Base-by-base conservation (phyloP, 2,113 vertebrate species). In the Tyrannus savana region DNA sequence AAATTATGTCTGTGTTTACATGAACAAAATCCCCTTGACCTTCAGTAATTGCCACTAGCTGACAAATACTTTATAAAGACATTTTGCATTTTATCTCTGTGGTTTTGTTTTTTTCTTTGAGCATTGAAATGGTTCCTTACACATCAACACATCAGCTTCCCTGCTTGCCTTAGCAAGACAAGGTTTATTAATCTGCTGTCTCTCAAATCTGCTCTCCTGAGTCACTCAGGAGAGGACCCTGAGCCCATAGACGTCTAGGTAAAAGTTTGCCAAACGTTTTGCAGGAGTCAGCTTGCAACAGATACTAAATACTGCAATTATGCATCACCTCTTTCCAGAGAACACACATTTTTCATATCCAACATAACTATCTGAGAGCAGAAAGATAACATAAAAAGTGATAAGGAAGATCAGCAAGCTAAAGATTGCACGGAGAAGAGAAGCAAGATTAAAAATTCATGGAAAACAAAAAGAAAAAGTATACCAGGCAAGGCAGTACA, bases 1-100 rank as follows among this genome's bases (percentile, higher is more conserved):
- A 81, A 95, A 78, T 49, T 28, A 19, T 9, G 4, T 35, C 15
- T 7, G 8, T 35, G 30, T 24, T 83, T 42, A 47, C 0, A 0
- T 9, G 15, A 94, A 67, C 4, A 75, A 74, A 84, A 31, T 42
- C 7, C 14, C 24, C 23, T 33, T 15, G 10, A 74, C 13, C 35
- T 82, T 89, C 31, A 89, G 17, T 39, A 81, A 73, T 4, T 4
- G 16, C 49, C n/a, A 66, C 10, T 21, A 31, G 30, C 4, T 60
- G 27, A 71, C 11, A 41, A 68, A 28, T 37, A 83, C 37, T 76
- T 59, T 49, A 84, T 5, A 56, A 18, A 64, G 28, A 33, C 1
- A 7, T 21, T 14, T 25, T 6, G 2, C 21, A 58, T 76, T 72
- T 85, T 73, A 24, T 64, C 21, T 53, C 4, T 4, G 13, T 39